Evolutionary conservation across 2,113 vertebrate species (phyloP), one percentile per base, ranked within the genome.

Genomic region (Mus pahari): DNA sequence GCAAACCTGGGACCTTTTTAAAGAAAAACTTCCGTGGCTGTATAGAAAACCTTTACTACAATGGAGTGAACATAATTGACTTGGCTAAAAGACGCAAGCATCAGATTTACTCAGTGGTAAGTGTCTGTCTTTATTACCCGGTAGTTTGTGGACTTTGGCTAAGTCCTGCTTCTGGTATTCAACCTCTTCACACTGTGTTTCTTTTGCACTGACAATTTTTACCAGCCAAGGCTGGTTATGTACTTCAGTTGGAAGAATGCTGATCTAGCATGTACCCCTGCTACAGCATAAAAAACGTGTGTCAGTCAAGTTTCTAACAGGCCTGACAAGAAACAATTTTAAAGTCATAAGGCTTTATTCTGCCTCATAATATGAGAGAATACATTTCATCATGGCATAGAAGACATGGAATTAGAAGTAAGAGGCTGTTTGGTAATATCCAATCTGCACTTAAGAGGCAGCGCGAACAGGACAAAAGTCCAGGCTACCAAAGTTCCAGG

Each of bases 41-140:
- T 48, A 48, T 48, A 48, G 48, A 48, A 48, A 48, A 48, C 48
- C 48, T 48, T 48, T 48, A 48, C 7, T 48, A 48, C 48, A 48
- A 48, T 48, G 48, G 48, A 48, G 48, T 48, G 48, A 99, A 99
- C 92, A 98, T 99, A 96, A 99, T 99, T 87, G 99, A 99, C 98
- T 98, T 99, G 94, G 99, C 99, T 12, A 99, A 99, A 97, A 98
- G 99, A 95, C 98, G 99, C 93, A 99, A 99, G 97, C 99, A 99
- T 90, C 99, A 99, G 98, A 99, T 99, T 97, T 99, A 99, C 98
- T 99, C 99, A 13, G 99, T 99, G 99, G 99, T 99, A 98, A 99
- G 99, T 96, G 11, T 14, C 17, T 10, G 0, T 70, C 14, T 31
- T 4, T 95, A 86, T 60, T 11, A 50, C 26, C 4, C 17, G 0